Evolutionary conservation across 2,888 invertebrate genomes (phyloP).

Genomic region (Acanthosoma haemorrhoidale): DNA sequence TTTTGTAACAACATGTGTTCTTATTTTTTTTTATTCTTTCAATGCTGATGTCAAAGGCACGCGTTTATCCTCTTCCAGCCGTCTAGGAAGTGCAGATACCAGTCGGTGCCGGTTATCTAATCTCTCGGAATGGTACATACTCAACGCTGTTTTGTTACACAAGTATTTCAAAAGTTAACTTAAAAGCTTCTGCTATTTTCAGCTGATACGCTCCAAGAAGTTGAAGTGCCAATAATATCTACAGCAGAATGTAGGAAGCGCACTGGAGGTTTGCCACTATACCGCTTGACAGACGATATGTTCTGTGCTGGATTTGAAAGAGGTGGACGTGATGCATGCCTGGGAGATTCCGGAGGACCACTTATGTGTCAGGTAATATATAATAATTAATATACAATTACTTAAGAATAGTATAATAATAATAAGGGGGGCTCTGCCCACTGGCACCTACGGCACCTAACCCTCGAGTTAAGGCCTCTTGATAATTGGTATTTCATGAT

Average conservation of each 20-base stretch:
- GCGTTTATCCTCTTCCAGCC: too few relatives aligned
- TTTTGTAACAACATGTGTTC: neutral
- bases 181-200: constrained; percentile 37
- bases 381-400: neutral
- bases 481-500: too few relatives aligned
- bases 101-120: too few relatives aligned
- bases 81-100: too few relatives aligned
- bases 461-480: too few relatives aligned
- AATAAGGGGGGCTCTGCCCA: too few relatives aligned
- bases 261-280: constrained; percentile 67
- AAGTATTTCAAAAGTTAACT: too few relatives aligned
- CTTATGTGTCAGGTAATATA: constrained; percentile 65
- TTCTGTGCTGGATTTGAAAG: constrained; percentile 75
- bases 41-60: too few relatives aligned
- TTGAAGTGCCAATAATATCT: constrained; percentile 71
- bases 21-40: neutral
- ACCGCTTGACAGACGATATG: constrained; percentile 74
- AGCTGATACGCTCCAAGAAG: constrained; percentile 80
- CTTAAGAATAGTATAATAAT: too few relatives aligned
- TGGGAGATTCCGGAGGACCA: constrained; percentile 75
- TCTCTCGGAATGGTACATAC: too few relatives aligned
- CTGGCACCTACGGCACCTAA: too few relatives aligned
- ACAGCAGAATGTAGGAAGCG: constrained; percentile 69
- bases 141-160: too few relatives aligned
- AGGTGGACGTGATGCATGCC: constrained; percentile 72